phyloP scores from a whole-genome alignment of 1,140 invertebrate species.

The Sitophilus oryzae region DNA sequence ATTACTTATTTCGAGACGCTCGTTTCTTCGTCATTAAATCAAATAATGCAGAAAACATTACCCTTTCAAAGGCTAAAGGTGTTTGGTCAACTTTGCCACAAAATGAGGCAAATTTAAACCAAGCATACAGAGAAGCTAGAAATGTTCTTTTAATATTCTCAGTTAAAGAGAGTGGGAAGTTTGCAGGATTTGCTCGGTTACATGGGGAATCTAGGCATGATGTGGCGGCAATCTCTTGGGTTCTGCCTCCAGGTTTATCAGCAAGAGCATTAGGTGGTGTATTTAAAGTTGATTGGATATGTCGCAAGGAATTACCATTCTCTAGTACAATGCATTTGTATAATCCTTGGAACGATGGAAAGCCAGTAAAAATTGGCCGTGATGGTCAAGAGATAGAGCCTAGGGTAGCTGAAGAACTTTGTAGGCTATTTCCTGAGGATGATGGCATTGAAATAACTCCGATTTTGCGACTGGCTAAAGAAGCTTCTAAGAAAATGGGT shows the following conservation, averaged over 20 bases:
- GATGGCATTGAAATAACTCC: slow-evolving; percentile 87
- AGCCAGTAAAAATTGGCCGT: slow-evolving; percentile 96
- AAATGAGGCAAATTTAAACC: slow-evolving; percentile 94
- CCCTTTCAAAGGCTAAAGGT: slow-evolving; percentile 88
- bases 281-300: slow-evolving; percentile 96
- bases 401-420: slow-evolving; percentile 88
- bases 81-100: slow-evolving; percentile 97
- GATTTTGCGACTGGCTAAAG: slow-evolving; percentile 83
- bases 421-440: slow-evolving; percentile 90
- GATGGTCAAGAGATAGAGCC: slow-evolving; percentile 98
- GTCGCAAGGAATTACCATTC: slow-evolving; percentile 89
- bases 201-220: slow-evolving; percentile 82
- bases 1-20: slow-evolving; percentile 91
- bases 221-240: slow-evolving; percentile 87
- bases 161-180: slow-evolving; percentile 94
- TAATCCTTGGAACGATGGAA: slow-evolving; percentile 98
- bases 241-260: slow-evolving; percentile 88
- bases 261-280: slow-evolving; percentile 90
- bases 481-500: slow-evolving; percentile 63
- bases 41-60: slow-evolving; percentile 95
- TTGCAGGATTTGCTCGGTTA: slow-evolving; percentile 86
- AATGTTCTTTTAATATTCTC: slow-evolving; percentile 96
- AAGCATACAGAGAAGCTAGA: slow-evolving; percentile 84
- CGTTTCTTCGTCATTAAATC: slow-evolving; percentile 97
- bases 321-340: slow-evolving; percentile 87